Evolutionary conservation across 2,113 vertebrate species (phyloP).

Genomic region (Oreochromis niloticus): DNA sequence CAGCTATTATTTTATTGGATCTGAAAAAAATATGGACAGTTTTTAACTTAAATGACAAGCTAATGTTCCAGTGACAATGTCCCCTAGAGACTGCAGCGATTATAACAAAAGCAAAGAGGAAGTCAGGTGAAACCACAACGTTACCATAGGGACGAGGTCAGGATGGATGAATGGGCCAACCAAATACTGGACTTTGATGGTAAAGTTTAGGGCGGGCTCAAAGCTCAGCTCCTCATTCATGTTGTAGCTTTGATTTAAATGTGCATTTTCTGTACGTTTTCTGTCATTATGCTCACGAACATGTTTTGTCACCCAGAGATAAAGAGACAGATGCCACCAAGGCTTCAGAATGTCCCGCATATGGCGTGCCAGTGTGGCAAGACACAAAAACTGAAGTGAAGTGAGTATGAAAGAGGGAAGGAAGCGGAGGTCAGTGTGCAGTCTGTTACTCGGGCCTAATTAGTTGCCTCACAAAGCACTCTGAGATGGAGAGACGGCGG

Average conservation of each 20-base stretch:
- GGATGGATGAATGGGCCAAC: neutral
- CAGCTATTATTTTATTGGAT: neutral
- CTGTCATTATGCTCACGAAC: neutral
- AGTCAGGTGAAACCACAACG: neutral
- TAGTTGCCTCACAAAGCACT: conserved; percentile 5
- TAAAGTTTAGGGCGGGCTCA: neutral
- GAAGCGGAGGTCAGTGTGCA: neutral
- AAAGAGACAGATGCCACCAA: neutral
- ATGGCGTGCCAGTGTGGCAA: neutral
- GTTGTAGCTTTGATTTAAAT: neutral
- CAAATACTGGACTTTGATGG: neutral
- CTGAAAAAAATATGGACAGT: neutral
- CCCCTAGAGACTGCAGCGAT: neutral
- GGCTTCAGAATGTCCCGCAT: neutral
- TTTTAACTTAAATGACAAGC: neutral
- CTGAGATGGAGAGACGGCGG: neutral
- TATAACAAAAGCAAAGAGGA: neutral
- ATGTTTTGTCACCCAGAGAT: neutral
- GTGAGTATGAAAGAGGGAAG: neutral
- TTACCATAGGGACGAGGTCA: neutral
- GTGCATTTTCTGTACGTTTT: neutral
- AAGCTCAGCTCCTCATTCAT: neutral
- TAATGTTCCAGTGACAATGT: neutral
- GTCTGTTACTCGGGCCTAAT: conserved; percentile 32
- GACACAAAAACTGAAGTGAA: conserved; percentile 6